phyloP scores from a whole-genome alignment of 92 coral and sea anemone species.

The Diadumene lineata region DNA sequence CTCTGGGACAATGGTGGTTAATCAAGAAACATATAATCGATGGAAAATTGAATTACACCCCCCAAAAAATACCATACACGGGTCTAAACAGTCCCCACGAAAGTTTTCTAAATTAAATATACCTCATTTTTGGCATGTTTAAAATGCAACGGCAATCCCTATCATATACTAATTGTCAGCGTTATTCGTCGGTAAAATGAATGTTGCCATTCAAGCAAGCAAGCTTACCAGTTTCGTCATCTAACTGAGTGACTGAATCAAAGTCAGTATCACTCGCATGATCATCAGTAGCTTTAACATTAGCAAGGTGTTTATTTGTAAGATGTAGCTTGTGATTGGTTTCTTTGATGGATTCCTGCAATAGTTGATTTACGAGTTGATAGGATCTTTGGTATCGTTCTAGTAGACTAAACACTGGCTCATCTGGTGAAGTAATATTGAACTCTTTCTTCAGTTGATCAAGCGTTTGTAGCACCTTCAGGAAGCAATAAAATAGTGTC shows the following conservation, averaged over 20 bases:
- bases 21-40: too few relatives aligned
- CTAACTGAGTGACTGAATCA: slow-evolving; percentile 85
- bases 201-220: too few relatives aligned
- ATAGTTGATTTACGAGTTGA: slow-evolving; percentile 63
- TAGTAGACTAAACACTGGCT: slow-evolving; percentile 64
- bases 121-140: too few relatives aligned
- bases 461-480: slow-evolving; percentile 65
- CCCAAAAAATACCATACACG: too few relatives aligned
- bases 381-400: slow-evolving; percentile 77
- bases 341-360: slow-evolving; percentile 58
- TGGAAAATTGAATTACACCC: too few relatives aligned
- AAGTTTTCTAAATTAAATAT: too few relatives aligned
- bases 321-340: not conserved
- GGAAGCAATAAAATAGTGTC: not conserved
- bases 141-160: too few relatives aligned
- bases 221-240: slow-evolving; percentile 79
- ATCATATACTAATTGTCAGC: too few relatives aligned
- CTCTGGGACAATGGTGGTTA: too few relatives aligned
- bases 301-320: not conserved
- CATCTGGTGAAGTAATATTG: slow-evolving; percentile 51
- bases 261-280: slow-evolving; percentile 71
- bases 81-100: too few relatives aligned
- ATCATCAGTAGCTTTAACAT: not conserved
- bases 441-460: slow-evolving; percentile 70
- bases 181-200: too few relatives aligned